A percentile compares a stretch with the other conserved stretches of the same genome.
phyloP scores from a whole-genome alignment of 2,113 vertebrate genomes.

The Oryzias melastigma region DNA sequence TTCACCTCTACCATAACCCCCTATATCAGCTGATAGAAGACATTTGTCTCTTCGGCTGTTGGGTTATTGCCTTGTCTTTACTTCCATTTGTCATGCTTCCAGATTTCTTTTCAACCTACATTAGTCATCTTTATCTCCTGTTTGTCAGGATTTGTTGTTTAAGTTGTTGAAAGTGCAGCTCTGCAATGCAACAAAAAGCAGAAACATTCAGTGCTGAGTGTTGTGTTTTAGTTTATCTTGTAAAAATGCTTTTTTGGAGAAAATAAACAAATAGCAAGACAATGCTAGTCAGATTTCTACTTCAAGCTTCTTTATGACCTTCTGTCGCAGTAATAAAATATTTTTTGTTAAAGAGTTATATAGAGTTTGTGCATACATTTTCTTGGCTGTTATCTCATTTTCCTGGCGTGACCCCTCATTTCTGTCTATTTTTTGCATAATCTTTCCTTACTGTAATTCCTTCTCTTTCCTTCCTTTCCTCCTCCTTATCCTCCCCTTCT shows the following conservation, averaged over 20 bases:
- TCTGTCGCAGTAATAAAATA: background rate
- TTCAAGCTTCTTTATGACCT: too few species aligned
- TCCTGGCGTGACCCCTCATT: slow-evolving; percentile 1
- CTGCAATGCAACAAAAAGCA: background rate
- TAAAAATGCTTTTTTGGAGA: background rate
- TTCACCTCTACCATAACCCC: slow-evolving; percentile 61
- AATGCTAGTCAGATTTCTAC: background rate
- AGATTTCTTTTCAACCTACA: slow-evolving; percentile 2
- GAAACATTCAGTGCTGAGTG: background rate
- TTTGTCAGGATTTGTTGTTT: slow-evolving; percentile 6
- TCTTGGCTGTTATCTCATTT: slow-evolving; percentile 12
- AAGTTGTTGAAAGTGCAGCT: slow-evolving; percentile 1
- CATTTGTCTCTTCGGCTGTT: slow-evolving; percentile 76
- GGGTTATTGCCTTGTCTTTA: slow-evolving; percentile 69
- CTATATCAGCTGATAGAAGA: slow-evolving; percentile 67
- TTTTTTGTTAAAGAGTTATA: too few species aligned
- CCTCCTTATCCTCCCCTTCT: slow-evolving; percentile 5
- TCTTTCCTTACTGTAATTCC: slow-evolving; percentile 14
- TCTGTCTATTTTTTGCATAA: background rate
- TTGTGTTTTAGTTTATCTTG: background rate
- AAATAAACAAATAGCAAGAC: background rate
- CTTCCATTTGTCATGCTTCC: slow-evolving; percentile 54
- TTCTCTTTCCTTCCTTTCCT: slow-evolving; percentile 2
- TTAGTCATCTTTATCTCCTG: slow-evolving; percentile 9
- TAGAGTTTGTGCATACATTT: too few species aligned